Base-by-base conservation (phyloP, 2,888 invertebrate genomes). In the Microchrysa polita region DNA sequence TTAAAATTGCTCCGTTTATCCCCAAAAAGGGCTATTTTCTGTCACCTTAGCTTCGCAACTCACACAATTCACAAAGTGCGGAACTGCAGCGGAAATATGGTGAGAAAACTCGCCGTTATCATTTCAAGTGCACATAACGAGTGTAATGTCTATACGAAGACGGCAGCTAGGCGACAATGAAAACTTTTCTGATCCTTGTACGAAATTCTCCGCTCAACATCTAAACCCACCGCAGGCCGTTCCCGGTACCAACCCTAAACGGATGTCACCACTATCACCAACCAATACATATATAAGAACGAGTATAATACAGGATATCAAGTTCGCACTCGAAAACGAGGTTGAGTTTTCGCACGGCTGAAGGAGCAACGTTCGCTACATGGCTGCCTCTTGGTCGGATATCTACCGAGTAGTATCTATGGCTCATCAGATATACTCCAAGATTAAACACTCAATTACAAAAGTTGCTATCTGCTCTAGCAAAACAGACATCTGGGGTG, bases 371-470 rank as follows among this genome's bases (percentile, higher is more conserved):
- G 67, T 53, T 34, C n/a, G 18, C 55, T 14, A 10, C 23, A 34
- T n/a, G 55, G 52, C 40, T 53, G n/a, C n/a, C n/a, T n/a, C n/a
- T n/a, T 34, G 4, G 27, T 34, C 27, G 27, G 27, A 34, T 34
- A 34, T 34, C 16, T 27, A 20, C 14, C 5, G 18, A n/a, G 14
- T 71, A 1, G n/a, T 44, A 72, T 59, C n/a, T n/a, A 59, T 72
- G 48, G 59, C 60, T 60, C 48, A 72, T 60, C 72, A 59, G 72
- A 60, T 72, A n/a, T n/a, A 44, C 72, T 72, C 48, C 60, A 60
- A 72, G 72, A 72, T 72, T 72, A 72, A 72, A 72, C 72, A 72
- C 72, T 60, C 60, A 72, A 72, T 72, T 72, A 59, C 48, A 60
- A 48, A 72, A 72, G 59, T 72, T 72, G 44, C 23, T 72, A 55